These are phyloP conservation scores for Crocuta crocuta DNA, from an alignment of 2,113 vertebrate species.

Conservation along the genomic window DNA sequence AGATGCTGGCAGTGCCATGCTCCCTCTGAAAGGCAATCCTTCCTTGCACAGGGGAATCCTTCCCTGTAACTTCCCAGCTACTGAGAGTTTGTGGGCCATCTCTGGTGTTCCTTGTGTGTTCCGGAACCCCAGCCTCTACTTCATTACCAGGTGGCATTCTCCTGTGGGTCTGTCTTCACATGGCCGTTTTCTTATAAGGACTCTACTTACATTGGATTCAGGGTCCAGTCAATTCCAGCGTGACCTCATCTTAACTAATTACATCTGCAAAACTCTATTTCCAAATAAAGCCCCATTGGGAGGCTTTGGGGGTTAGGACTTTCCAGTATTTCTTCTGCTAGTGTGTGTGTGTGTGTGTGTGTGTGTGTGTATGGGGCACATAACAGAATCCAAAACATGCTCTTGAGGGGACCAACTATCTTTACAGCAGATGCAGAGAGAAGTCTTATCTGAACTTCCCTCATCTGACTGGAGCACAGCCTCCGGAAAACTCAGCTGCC, in stretches of 20 bases:
- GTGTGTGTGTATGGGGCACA: neutral
- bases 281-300: neutral
- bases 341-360: neutral
- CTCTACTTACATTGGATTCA: no score
- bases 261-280: neutral
- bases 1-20: fast-evolving
- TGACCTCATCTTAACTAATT: neutral
- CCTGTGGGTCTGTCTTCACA: neutral
- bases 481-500: neutral
- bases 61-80: no score
- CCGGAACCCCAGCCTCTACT: neutral
- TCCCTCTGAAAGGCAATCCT: neutral
- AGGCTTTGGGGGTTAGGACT: neutral
- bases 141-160: neutral
- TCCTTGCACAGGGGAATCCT: neutral
- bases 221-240: no score
- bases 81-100: fast-evolving
- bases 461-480: neutral
- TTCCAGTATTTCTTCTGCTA: neutral
- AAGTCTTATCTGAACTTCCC: neutral
- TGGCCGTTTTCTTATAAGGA: neutral
- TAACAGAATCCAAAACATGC: neutral
- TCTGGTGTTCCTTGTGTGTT: neutral
- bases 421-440: neutral
- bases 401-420: neutral